Evolutionary conservation across 2,888 invertebrate genomes (phyloP).

Genomic region (Limnephilus rhombicus): DNA sequence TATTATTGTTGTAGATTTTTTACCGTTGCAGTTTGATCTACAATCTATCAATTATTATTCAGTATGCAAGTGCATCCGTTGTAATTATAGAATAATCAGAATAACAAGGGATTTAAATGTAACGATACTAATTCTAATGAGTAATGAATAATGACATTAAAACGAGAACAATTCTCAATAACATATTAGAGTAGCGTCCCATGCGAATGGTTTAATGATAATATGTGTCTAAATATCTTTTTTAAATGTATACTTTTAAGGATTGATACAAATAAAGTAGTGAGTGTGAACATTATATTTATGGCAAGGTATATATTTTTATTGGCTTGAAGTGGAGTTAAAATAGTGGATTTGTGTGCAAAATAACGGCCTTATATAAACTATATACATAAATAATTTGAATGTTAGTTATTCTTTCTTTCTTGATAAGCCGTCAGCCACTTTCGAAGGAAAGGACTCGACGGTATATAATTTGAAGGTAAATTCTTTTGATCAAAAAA

Average conservation of each 20-base stretch:
- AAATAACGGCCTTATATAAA: conserved; percentile 64
- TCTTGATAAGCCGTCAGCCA: not conserved
- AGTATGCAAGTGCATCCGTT: conserved; percentile 16
- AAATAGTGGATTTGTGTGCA: conserved; percentile 64
- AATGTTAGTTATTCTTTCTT: conserved; percentile 40
- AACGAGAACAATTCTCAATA: conserved; percentile 28
- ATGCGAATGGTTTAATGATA: conserved; percentile 30
- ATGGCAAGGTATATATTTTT: conserved; percentile 65
- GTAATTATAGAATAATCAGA: conserved; percentile 33
- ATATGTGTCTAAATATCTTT: conserved; percentile 66
- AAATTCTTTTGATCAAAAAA: conserved; percentile 28
- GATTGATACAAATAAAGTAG: conserved; percentile 56
- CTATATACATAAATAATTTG: conserved; percentile 51
- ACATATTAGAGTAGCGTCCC: conserved; percentile 34
- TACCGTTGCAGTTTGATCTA: conserved; percentile 2
- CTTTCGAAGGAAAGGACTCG: not conserved
- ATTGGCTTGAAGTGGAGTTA: conserved; percentile 61
- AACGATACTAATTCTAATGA: conserved; percentile 35
- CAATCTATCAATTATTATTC: conserved; percentile 9
- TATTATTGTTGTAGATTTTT: conserved; percentile 15
- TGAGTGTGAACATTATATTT: conserved; percentile 61
- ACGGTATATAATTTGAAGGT: conserved; percentile 6
- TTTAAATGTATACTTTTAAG: conserved; percentile 64
- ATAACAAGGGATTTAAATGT: conserved; percentile 55
- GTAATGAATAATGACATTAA: conserved; percentile 1